Conservation (phyloP, 2,113 vertebrate species). For the Pituophis catenifer region DNA sequence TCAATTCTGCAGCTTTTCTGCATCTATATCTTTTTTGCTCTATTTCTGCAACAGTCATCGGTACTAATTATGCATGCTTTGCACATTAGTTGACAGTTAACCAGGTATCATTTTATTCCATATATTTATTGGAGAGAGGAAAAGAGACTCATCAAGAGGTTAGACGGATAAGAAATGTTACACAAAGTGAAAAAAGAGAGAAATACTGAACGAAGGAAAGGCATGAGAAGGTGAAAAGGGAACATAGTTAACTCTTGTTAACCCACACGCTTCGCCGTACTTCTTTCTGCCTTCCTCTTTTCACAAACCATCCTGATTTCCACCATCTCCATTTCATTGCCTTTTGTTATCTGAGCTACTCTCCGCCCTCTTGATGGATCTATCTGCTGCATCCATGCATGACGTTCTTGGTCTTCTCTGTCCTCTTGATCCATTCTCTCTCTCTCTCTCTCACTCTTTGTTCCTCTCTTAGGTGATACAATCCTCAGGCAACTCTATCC, state of each 20-base stretch:
- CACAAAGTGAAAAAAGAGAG: not conserved
- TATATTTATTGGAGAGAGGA: not conserved
- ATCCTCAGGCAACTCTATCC: not conserved
- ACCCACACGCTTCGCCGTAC: not conserved
- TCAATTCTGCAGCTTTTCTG: too few species aligned
- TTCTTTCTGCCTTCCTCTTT: not conserved
- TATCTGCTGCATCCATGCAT: not conserved
- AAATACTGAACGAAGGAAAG: not conserved
- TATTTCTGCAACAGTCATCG: not conserved
- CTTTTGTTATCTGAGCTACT: not conserved
- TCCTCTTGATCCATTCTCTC: not conserved
- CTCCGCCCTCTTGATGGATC: not conserved
- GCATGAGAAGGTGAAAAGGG: not conserved
- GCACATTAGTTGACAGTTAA: not conserved
- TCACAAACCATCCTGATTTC: not conserved
- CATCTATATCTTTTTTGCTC: not conserved
- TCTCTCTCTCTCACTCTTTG: not conserved
- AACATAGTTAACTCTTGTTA: not conserved
- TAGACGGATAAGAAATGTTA: not conserved
- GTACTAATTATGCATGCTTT: not conserved
- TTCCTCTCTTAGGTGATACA: not conserved
- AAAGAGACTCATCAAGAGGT: not conserved
- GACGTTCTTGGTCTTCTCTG: not conserved
- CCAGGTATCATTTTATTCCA: constrained; percentile 2
- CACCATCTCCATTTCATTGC: not conserved